A percentile compares a stretch with the other conserved stretches of the same genome.
phyloP scores from a whole-genome alignment of 1,140 invertebrate genomes.

The Drosophila kanapiae region DNA sequence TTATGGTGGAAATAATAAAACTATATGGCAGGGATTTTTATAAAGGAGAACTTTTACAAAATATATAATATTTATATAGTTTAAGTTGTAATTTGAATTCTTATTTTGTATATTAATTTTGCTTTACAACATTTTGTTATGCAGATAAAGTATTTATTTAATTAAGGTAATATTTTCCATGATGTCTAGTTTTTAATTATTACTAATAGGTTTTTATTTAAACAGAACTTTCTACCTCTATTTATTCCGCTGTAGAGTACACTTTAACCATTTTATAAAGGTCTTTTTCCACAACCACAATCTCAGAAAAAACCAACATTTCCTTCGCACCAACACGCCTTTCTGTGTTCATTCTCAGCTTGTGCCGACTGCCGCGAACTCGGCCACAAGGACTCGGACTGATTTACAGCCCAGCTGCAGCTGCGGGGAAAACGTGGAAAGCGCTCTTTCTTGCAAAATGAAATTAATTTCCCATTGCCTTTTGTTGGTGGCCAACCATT shows the following conservation, averaged over 20 bases:
- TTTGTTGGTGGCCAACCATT: constrained; percentile 70
- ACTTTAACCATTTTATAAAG: background rate
- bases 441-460: constrained; percentile 51
- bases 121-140: no score
- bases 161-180: no score
- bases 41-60: accelerated
- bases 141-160: no score
- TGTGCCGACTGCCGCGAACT: constrained; percentile 1
- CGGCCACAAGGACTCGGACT: constrained; percentile 33
- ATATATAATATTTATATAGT: background rate
- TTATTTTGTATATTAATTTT: no score
- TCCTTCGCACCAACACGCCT: background rate
- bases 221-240: no score
- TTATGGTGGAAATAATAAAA: no score
- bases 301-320: background rate
- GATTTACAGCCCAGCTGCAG: constrained; percentile 48
- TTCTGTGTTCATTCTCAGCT: constrained; percentile 6
- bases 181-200: no score
- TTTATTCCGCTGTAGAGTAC: background rate
- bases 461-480: constrained; percentile 77
- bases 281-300: background rate
- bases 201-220: no score
- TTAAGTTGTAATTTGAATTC: background rate
- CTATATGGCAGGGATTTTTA: background rate
- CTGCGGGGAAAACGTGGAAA: constrained; percentile 12